phyloP scores from a whole-genome alignment of 2,797 vertebrate genomes.

The Streptopelia turtur region DNA sequence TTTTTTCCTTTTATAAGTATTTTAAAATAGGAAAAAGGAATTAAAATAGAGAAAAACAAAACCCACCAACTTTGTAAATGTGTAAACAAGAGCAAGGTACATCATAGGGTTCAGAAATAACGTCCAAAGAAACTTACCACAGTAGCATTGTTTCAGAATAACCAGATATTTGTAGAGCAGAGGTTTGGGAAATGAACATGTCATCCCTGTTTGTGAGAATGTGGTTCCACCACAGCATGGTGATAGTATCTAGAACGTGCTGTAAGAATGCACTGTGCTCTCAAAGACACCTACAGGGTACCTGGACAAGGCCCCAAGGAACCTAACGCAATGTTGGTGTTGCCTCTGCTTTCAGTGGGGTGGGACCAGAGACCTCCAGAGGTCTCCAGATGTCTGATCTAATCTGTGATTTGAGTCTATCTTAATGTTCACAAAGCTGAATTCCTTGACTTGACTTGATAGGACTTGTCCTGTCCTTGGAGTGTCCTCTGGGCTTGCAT shows the following conservation, averaged over 20 bases:
- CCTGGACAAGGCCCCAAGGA: not conserved
- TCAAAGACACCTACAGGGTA: accelerated
- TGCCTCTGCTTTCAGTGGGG: not conserved
- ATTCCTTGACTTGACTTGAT: not conserved
- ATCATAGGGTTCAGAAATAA: not conserved
- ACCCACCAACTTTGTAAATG: not conserved
- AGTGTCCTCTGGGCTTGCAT: not conserved
- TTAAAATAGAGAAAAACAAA: not conserved
- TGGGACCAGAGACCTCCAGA: not conserved
- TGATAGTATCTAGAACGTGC: not conserved
- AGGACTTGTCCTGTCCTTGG: not conserved
- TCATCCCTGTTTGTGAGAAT: not conserved
- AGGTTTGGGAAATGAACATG: not conserved
- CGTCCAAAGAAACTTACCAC: not conserved
- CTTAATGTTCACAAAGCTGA: not conserved
- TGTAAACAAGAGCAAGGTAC: not conserved
- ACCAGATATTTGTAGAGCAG: not conserved
- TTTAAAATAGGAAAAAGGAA: not conserved
- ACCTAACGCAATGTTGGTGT: not conserved
- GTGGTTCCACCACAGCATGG: not conserved
- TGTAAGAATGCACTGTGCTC: not conserved
- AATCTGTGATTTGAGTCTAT: not conserved
- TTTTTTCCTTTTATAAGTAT: not conserved
- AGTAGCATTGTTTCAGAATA: not conserved
- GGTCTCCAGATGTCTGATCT: not conserved